Evolutionary conservation across 2,888 invertebrate species (phyloP), one percentile per base, ranked within the genome.

Genomic region (Sesia apiformis): DNA sequence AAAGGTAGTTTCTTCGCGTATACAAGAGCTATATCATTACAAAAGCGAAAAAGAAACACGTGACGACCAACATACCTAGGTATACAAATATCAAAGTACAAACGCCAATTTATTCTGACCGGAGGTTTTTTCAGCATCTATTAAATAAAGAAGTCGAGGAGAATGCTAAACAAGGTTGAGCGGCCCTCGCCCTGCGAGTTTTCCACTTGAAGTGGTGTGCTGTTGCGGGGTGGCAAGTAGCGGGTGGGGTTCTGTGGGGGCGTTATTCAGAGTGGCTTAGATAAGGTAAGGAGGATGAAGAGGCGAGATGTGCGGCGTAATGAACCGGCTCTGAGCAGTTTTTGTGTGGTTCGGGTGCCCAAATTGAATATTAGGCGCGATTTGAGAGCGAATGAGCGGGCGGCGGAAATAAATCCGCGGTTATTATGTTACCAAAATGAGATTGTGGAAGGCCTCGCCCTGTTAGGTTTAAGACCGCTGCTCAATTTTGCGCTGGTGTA

Each of bases 361-460:
- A 88, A 89, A 89, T 89, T 88, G 87, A 89, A 89, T 88, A 86
- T 89, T 87, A 88, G 85, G 82, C 83, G 81, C 86, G 86, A 86
- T 88, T 85, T 84, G 81, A 83, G 82, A 81, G 84, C 80, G 84
- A 85, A 85, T 78, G 81, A 87, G 77, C 83, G 82, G 78, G 84
- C 83, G 82, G 78, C 78, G 75, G 83, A 81, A 81, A 87, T 87
- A 85, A 87, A 86, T 87, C 84, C 84, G 84, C 78, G 79, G 84
- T 85, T 87, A 85, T 87, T 84, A 83, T 87, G 84, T 86, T 86
- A 84, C 84, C 81, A 74, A 82, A 87, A 87, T 82, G 81, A 86
- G 84, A 84, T 84, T 83, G 82, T 76, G 77, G 80, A 76, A 78
- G 80, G 77, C 77, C 77, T 73, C 76, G 78, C 74, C 75, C 76